Percentiles rank a stretch among this genome's conserved stretches.
Conservation (phyloP, 1,140 invertebrate species). For the Trichomalopsis sarcophagae region DNA sequence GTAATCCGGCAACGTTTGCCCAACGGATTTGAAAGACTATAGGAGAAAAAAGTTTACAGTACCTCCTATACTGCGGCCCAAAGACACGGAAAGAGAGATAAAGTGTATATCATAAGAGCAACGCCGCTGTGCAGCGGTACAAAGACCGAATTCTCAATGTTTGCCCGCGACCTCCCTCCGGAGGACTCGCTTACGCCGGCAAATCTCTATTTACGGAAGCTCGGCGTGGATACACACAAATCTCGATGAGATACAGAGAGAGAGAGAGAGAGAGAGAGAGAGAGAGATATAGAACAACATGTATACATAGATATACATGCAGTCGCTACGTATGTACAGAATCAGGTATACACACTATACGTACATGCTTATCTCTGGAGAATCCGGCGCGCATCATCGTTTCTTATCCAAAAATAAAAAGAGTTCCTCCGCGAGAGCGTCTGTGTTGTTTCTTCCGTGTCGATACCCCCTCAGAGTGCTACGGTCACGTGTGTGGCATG, state of each 20-base stretch:
- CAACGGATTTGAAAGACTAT: not conserved
- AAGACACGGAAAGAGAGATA: not conserved
- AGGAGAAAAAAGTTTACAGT: not conserved
- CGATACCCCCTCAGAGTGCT: no score
- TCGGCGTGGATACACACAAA: not conserved
- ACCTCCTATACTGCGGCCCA: not conserved
- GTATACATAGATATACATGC: not conserved
- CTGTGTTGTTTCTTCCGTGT: no score
- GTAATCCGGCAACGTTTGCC: not conserved
- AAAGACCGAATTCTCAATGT: not conserved
- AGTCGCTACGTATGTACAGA: not conserved
- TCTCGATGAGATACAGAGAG: not conserved
- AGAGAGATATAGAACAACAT: not conserved
- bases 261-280: not conserved
- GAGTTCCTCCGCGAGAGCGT: not conserved
- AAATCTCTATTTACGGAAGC: slow-evolving; percentile 4
- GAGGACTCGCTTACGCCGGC: not conserved
- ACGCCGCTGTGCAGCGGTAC: not conserved
- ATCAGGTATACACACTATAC: slow-evolving; percentile 40
- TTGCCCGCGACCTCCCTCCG: not conserved
- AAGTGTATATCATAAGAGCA: no score
- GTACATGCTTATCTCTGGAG: slow-evolving; percentile 64
- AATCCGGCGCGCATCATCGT: slow-evolving; percentile 62
- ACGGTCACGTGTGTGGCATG: not conserved
- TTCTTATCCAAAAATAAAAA: slow-evolving; percentile 47